Percentiles rank a stretch among this genome's conserved stretches.
phyloP scores from a whole-genome alignment of 2,113 vertebrate genomes.

The Ardeotis arabs region DNA sequence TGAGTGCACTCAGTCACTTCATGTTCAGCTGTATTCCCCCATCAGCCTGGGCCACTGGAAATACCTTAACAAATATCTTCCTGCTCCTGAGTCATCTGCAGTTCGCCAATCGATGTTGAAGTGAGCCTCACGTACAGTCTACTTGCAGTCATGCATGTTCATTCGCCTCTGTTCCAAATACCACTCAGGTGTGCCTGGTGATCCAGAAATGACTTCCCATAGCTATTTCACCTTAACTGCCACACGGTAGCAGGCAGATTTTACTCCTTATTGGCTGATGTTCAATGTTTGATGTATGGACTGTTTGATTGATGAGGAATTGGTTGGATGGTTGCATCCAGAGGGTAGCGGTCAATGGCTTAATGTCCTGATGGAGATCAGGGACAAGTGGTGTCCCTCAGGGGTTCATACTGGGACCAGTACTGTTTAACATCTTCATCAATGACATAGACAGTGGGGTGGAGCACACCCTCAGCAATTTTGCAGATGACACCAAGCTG shows the following conservation, averaged over 20 bases:
- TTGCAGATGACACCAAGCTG: no score
- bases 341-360: no score
- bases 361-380: no score
- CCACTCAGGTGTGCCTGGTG: neutral
- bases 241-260: neutral
- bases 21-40: neutral
- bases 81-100: neutral
- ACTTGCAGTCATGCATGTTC: neutral
- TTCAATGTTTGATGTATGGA: no score
- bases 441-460: no score
- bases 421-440: no score
- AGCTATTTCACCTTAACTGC: neutral
- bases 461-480: no score
- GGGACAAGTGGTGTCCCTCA: no score
- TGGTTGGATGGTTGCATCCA: no score
- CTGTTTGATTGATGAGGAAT: no score
- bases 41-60: neutral
- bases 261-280: neutral
- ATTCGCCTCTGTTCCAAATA: neutral
- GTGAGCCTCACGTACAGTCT: neutral
- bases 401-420: no score
- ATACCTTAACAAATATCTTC: neutral
- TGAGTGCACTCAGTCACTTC: neutral
- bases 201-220: neutral
- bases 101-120: neutral